phyloP scores from a whole-genome alignment of 2,113 vertebrate species.

The Platysternon megacephalum region DNA sequence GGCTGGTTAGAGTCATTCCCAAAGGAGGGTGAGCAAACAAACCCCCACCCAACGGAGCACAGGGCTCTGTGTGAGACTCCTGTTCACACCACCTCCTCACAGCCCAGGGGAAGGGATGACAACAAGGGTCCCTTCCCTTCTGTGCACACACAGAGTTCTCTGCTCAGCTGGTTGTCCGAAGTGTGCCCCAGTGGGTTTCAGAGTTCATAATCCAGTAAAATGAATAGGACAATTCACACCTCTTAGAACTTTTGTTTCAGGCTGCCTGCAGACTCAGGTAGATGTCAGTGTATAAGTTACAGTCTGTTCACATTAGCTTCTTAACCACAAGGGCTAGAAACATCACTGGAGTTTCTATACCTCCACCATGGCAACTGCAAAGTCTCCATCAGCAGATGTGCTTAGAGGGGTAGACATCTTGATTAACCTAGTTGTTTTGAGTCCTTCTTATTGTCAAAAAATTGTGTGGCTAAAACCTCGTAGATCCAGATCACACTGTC shows the following conservation, averaged over 20 bases:
- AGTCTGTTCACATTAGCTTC: conserved; percentile 60
- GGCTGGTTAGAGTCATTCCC: conserved; percentile 30
- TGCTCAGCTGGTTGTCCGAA: background rate
- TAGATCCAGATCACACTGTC: background rate
- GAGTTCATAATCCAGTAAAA: conserved; percentile 53
- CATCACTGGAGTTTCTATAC: conserved; percentile 22
- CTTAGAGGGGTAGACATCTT: background rate
- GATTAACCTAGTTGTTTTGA: background rate
- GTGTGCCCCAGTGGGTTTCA: background rate
- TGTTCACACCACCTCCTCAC: background rate
- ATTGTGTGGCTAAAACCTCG: background rate
- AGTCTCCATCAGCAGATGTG: background rate
- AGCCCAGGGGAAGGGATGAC: background rate
- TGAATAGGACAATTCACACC: conserved; percentile 43
- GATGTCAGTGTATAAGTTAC: conserved; percentile 59
- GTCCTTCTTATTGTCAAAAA: background rate
- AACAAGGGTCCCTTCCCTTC: background rate
- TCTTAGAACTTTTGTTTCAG: conserved; percentile 23
- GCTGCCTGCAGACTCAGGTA: conserved; percentile 68
- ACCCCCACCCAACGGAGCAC: background rate
- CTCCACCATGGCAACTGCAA: background rate
- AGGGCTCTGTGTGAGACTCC: background rate
- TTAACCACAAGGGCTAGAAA: conserved; percentile 6
- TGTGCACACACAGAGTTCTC: background rate
- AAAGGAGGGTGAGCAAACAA: background rate